These are phyloP conservation scores for Calliopsis andreniformis DNA, from an alignment of 1,140 invertebrate genomes.

Conservation along the genomic window DNA sequence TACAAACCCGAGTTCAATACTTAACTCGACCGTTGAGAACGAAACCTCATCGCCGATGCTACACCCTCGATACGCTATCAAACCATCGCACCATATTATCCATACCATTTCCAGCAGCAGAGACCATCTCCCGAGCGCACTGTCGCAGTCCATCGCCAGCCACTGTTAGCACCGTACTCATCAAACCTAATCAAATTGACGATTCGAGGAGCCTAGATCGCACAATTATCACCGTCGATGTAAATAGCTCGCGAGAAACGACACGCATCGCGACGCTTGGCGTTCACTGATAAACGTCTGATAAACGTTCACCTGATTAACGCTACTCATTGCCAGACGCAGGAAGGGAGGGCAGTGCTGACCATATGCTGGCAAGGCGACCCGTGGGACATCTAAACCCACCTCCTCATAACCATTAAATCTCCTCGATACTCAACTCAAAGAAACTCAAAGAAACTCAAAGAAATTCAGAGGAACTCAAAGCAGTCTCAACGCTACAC, in stretches of 20 bases:
- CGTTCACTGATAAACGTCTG: background rate
- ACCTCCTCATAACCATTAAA: no score
- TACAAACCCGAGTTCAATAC: no score
- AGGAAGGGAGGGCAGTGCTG: no score
- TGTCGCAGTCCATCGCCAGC: background rate
- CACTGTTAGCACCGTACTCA: background rate
- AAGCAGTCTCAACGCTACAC: no score
- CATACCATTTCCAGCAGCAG: background rate
- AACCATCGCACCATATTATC: background rate
- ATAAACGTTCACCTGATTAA: background rate
- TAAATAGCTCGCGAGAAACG: background rate
- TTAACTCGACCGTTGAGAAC: no score
- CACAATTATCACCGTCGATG: background rate
- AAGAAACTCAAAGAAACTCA: no score
- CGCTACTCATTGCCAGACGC: no score
- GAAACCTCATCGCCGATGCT: background rate
- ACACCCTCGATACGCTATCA: background rate
- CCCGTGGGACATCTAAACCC: no score
- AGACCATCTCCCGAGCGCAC: no score
- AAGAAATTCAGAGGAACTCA: no score
- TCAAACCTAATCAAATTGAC: conserved; percentile 15
- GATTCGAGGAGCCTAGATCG: background rate
- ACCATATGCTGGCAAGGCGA: no score
- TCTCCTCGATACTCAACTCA: no score
- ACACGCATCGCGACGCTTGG: background rate